Evolutionary conservation across 2,797 vertebrate species (phyloP), one percentile per base, ranked within the genome.

Genomic region (Alosa sapidissima): DNA sequence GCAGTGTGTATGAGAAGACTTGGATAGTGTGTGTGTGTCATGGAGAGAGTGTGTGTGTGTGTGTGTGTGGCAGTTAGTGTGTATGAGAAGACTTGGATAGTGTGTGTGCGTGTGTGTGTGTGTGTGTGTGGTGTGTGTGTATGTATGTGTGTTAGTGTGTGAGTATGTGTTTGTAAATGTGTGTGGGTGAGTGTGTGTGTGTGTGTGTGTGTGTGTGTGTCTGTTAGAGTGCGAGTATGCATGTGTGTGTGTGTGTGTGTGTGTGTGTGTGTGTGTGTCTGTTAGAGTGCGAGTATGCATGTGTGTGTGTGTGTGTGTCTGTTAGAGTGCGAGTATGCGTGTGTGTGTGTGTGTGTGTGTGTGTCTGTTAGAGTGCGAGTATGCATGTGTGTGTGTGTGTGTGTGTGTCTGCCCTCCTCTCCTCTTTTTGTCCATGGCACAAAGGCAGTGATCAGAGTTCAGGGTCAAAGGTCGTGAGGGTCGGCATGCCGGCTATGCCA

Each of bases 241-340:
- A 78, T 58, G 82, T 68, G 41, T 51, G 85, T 58, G 85, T 81
- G 55, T 48, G 62, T 82, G 83, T 51, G 54, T n/a, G 7, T 21
- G 82, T 81, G 33, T 13, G 47, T 85, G 78, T 19, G 24, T 55
- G 82, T 81, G 41, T 83, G 82, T 83, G 36, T 58, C n/a, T 52
- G 33, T 86, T n/a, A n/a, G n/a, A n/a, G n/a, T n/a, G n/a, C n/a
- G n/a, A n/a, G n/a, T n/a, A n/a, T n/a, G n/a, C n/a, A n/a, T n/a
- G 52, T 55, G 45, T 78, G 81, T 68, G n/a, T n/a, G 47, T 14
- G 68, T 45, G 0, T 85, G 87, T 81, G 78, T 49, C 21, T 81
- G 83, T 51, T 48, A 41, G 41, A 47, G 62, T 58, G 65, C 16
- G 14, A 16, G 52, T 58, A 5, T 58, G 55, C n/a, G 16, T 5